phyloP scores from a whole-genome alignment of 1,140 invertebrate species.

The Monomorium pharaonis region DNA sequence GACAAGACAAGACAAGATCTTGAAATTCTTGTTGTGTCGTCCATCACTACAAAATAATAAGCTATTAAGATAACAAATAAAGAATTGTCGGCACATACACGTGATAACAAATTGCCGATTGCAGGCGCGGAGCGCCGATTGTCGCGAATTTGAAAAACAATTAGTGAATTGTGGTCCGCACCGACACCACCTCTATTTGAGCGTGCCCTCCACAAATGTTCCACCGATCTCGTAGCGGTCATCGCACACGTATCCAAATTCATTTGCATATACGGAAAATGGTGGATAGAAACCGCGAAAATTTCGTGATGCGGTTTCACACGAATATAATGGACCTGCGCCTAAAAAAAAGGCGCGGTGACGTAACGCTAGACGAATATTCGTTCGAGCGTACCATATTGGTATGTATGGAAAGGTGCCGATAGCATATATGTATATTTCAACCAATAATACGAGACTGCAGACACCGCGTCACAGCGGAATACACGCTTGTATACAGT shows the following conservation, averaged over 20 bases:
- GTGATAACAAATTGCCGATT: slow-evolving; percentile 69
- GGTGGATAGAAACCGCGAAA: slow-evolving; percentile 46
- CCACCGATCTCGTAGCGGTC: slow-evolving; percentile 63
- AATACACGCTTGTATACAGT: neutral
- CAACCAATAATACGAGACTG: neutral
- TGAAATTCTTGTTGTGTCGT: too few relatives aligned
- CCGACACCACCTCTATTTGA: slow-evolving; percentile 58
- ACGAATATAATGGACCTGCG: slow-evolving; percentile 41
- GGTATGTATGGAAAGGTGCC: slow-evolving; percentile 34
- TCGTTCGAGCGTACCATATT: slow-evolving; percentile 46
- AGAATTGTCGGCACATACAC: neutral
- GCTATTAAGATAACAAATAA: neutral
- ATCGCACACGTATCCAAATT: slow-evolving; percentile 63
- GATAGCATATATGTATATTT: slow-evolving; percentile 34
- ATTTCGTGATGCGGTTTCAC: slow-evolving; percentile 55
- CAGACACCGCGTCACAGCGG: neutral
- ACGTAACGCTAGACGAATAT: slow-evolving; percentile 50
- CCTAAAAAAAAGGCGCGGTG: slow-evolving; percentile 47
- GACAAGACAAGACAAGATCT: too few relatives aligned
- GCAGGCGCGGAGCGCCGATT: slow-evolving; percentile 72
- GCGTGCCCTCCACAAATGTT: slow-evolving; percentile 62
- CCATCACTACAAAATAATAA: neutral
- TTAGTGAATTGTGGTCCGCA: slow-evolving; percentile 79
- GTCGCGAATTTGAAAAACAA: slow-evolving; percentile 81
- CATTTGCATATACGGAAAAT: slow-evolving; percentile 68